These are phyloP conservation scores for Chaetoderma sp. DNA, from an alignment of 2,888 invertebrate genomes.

Conservation along the genomic window DNA sequence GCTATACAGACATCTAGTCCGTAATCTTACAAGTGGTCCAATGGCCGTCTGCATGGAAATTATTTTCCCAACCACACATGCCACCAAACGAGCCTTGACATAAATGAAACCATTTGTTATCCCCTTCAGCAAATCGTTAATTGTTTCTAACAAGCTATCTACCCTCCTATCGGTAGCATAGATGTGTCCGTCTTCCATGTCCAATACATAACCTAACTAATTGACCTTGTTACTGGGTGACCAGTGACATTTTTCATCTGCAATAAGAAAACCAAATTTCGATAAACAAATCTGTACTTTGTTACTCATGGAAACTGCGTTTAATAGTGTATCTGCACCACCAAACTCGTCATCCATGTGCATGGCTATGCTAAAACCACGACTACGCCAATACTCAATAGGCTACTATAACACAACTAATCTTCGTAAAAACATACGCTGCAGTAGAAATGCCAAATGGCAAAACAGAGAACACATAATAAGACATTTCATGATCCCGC, in stretches of 20 bases:
- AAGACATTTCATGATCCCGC: not conserved
- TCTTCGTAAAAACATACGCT: too few species aligned
- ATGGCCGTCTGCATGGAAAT: too few species aligned
- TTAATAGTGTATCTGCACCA: not conserved
- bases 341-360: constrained; percentile 25
- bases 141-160: not conserved
- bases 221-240: constrained; percentile 11
- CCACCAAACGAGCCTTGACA: constrained; percentile 15
- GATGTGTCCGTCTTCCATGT: constrained; percentile 10
- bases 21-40: constrained; percentile 8
- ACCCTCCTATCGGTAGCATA: constrained; percentile 7
- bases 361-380: constrained; percentile 11
- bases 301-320: too few species aligned
- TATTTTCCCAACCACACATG: constrained; percentile 12
- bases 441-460: too few species aligned
- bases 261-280: constrained; percentile 37
- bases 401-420: not conserved
- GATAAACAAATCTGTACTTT: too few species aligned
- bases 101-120: not conserved
- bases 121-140: not conserved
- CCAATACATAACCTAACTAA: too few species aligned
- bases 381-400: constrained; percentile 3
- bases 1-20: too few species aligned
- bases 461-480: constrained; percentile 33
- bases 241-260: constrained; percentile 36